phyloP scores from a whole-genome alignment of 2,888 invertebrate genomes.

The Hirudinaria manillensis region DNA sequence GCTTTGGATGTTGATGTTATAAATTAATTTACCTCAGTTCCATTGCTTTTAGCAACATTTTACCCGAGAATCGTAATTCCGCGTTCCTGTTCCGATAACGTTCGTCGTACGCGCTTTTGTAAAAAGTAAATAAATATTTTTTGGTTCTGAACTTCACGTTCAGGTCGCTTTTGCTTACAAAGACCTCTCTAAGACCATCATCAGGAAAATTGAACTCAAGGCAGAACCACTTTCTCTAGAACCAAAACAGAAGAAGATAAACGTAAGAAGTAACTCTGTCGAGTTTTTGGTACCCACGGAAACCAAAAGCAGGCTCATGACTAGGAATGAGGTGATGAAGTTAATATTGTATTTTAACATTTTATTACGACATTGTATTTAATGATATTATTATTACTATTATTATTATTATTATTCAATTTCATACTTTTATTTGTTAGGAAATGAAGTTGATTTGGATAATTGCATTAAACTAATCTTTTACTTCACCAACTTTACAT shows the following conservation, averaged over 20 bases:
- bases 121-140: too few species aligned
- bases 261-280: background rate
- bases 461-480: background rate
- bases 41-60: too few species aligned
- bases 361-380: background rate
- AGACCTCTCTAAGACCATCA: background rate
- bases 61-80: too few species aligned
- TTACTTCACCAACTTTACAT: background rate
- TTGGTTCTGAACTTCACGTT: too few species aligned
- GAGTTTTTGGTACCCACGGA: constrained; percentile 7
- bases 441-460: background rate
- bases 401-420: background rate
- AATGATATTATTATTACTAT: background rate
- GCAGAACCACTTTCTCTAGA: too few species aligned
- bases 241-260: too few species aligned
- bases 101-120: too few species aligned
- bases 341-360: background rate
- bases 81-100: too few species aligned
- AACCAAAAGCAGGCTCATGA: constrained; percentile 6
- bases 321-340: constrained; percentile 11
- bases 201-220: background rate
- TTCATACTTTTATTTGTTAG: too few species aligned
- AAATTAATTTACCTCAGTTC: too few species aligned
- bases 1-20: background rate
- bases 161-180: background rate